phyloP scores from a whole-genome alignment of 2,113 vertebrate species.

The Salvelinus namaycush region DNA sequence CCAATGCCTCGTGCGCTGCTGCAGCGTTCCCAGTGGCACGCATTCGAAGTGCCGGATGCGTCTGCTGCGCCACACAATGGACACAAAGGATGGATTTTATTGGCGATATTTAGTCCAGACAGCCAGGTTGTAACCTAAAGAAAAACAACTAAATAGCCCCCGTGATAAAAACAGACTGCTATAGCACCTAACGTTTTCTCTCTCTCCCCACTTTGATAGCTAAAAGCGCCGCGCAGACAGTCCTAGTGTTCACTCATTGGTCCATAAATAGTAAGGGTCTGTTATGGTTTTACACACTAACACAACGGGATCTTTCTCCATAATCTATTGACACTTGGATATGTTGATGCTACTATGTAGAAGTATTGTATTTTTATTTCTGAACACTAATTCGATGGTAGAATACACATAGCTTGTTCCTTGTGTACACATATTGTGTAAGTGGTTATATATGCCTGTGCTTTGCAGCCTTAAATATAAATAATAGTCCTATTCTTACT shows the following conservation, averaged over 20 bases:
- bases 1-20: conserved; percentile 71
- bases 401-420: too few relatives aligned
- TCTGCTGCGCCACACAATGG: conserved; percentile 71
- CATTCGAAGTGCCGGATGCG: conserved; percentile 64
- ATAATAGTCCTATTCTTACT: too few relatives aligned
- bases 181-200: conserved; percentile 56
- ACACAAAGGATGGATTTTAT: conserved; percentile 75
- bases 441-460: too few relatives aligned
- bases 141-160: conserved; percentile 79
- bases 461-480: too few relatives aligned
- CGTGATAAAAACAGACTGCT: conserved; percentile 72
- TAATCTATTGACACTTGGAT: neutral
- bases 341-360: neutral
- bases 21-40: conserved; percentile 65
- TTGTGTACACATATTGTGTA: too few relatives aligned
- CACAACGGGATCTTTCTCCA: neutral
- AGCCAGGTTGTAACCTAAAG: conserved; percentile 76
- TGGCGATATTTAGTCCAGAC: conserved; percentile 78
- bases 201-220: conserved; percentile 56
- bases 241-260: conserved; percentile 26
- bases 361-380: too few relatives aligned
- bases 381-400: too few relatives aligned
- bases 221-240: conserved; percentile 24
- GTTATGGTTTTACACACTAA: neutral
- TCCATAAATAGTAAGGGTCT: conserved; percentile 3